phyloP scores from a whole-genome alignment of 2,113 vertebrate genomes.

The Laterallus jamaicensis region DNA sequence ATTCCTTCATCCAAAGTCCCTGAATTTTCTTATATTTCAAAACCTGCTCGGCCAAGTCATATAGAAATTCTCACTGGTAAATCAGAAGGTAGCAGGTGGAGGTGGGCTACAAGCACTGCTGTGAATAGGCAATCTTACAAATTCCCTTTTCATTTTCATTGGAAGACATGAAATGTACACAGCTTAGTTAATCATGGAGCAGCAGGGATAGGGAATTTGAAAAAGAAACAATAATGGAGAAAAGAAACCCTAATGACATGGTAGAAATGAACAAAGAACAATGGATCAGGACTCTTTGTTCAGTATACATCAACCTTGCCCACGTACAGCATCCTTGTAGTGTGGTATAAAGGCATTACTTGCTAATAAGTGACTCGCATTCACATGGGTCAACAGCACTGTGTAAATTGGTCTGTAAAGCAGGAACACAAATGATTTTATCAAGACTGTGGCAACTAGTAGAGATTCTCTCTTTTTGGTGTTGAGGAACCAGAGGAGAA shows the following conservation, averaged over 20 bases:
- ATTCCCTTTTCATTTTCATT: background rate
- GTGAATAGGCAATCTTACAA: background rate
- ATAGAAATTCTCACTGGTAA: background rate
- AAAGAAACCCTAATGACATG: background rate
- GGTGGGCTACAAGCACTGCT: background rate
- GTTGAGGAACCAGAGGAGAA: background rate
- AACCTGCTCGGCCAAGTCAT: background rate
- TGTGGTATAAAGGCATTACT: background rate
- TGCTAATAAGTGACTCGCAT: background rate
- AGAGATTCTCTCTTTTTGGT: background rate
- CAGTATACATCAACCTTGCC: background rate
- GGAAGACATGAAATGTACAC: background rate
- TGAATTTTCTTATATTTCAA: background rate
- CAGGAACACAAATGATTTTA: background rate
- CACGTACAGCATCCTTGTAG: background rate
- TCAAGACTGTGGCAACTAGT: background rate
- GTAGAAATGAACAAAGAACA: background rate
- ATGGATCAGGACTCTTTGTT: fast-evolving
- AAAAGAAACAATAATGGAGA: background rate
- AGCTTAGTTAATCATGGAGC: background rate
- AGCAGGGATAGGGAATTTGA: background rate
- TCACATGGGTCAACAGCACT: background rate
- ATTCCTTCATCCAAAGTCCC: background rate
- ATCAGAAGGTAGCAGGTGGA: background rate
- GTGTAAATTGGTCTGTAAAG: background rate